phyloP scores from a whole-genome alignment of 2,888 invertebrate genomes.

The Caenorhabditis sp. region DNA sequence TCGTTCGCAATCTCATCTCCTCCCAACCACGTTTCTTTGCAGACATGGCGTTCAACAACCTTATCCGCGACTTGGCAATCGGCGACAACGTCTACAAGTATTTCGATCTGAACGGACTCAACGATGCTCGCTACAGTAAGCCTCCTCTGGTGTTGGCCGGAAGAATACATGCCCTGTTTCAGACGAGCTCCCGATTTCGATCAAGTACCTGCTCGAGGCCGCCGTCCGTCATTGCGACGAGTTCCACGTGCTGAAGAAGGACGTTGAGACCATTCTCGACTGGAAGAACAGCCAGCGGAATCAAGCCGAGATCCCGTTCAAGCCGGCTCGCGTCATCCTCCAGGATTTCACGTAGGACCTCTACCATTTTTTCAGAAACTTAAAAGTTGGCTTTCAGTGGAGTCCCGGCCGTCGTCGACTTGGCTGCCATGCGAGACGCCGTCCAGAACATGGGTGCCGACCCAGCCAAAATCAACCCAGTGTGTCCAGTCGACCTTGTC shows the following conservation, averaged over 20 bases:
- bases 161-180: conserved; percentile 63
- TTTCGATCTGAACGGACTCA: conserved; percentile 87
- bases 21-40: too few species aligned
- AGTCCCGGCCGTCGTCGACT: conserved; percentile 97
- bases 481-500: conserved; percentile 96
- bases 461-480: conserved; percentile 94
- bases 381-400: conserved; percentile 84
- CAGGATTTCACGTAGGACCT: conserved; percentile 85
- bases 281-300: conserved; percentile 87
- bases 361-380: background rate
- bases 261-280: conserved; percentile 90
- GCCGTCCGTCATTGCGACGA: conserved; percentile 96
- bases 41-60: conserved; percentile 58
- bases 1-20: too few species aligned
- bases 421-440: conserved; percentile 98
- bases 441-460: conserved; percentile 90
- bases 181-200: conserved; percentile 88
- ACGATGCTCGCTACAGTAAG: conserved; percentile 87
- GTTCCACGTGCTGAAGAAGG: conserved; percentile 89
- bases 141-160: background rate
- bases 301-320: conserved; percentile 91
- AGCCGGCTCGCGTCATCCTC: conserved; percentile 93
- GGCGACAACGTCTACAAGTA: conserved; percentile 85
- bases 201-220: conserved; percentile 93
- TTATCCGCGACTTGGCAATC: conserved; percentile 66